Evolutionary conservation across 2,888 invertebrate species (phyloP), one percentile per base, ranked within the genome.

Genomic region (Holacanthella duospinosa): DNA sequence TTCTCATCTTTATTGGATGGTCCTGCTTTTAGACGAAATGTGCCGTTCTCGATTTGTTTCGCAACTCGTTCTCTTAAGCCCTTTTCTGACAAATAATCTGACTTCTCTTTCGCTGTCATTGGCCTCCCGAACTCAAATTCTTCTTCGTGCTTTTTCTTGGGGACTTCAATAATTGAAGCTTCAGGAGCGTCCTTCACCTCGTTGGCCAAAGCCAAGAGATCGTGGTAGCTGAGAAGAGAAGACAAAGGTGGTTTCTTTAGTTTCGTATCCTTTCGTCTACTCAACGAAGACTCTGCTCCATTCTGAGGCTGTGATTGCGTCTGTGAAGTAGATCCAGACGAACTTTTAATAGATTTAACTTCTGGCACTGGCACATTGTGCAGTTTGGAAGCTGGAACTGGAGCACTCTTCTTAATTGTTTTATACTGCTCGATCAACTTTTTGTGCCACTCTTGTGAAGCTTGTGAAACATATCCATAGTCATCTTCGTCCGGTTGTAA

Each of bases 401-500:
- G 64, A 6, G 60, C 64, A 55, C 85, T 85, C 19, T 87, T 85
- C 74, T 85, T 79, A 75, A 83, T 84, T 73, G 82, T 85, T 72
- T 89, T 89, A 63, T 76, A 75, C 75, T 90, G 90, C 71, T 86
- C 86, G 83, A 92, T 88, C 80, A 92, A 85, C 77, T 90, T 89
- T 70, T 85, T 84, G 76, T 91, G 91, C 72, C 86, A 82, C 29
- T 86, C 87, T 54, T 88, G 84, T 1, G 90, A 87, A 76, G 87
- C 87, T 73, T 86, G 86, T 0, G 92, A 92, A 44, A 88, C 89
- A 75, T 90, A 92, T 0, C 92, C 93, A 75, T 92, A 93, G 75
- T 93, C 92, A 79, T 93, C 93, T 75, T 90, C 89, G 74, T 92
- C 92, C 0, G 89, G 88, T 74, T 90, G 89, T 1, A 86, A 84